Evolutionary conservation across 2,113 vertebrate genomes (phyloP).

Genomic region (Tragelaphus imberbis): DNA sequence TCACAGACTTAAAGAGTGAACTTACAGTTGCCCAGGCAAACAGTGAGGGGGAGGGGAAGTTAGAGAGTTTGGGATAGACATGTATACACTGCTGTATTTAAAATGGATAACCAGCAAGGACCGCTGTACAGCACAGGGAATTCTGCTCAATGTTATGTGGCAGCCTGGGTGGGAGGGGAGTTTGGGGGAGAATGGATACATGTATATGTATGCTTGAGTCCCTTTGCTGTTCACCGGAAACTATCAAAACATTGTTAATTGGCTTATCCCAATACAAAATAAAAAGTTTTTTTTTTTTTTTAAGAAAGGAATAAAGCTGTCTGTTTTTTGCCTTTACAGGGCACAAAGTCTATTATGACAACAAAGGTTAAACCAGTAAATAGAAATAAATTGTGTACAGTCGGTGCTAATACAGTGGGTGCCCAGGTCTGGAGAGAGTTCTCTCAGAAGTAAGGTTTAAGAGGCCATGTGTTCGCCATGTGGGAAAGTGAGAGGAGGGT

Average conservation of each 20-base stretch:
- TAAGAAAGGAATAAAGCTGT: background rate
- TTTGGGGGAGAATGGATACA: background rate
- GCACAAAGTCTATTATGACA: background rate
- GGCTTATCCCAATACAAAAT: background rate
- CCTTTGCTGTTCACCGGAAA: background rate
- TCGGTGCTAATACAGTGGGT: background rate
- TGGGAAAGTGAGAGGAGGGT: background rate
- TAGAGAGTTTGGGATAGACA: background rate
- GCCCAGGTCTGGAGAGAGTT: background rate
- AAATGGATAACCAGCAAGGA: background rate
- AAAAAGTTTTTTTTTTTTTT: background rate
- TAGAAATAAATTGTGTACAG: background rate
- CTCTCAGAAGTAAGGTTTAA: background rate
- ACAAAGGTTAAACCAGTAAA: background rate
- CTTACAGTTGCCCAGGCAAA: background rate
- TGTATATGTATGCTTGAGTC: background rate
- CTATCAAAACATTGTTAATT: background rate
- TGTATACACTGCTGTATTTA: background rate
- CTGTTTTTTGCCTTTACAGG: background rate
- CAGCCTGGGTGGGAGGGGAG: background rate
- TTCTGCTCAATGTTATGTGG: background rate
- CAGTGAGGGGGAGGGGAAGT: background rate
- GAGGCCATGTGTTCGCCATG: rapidly evolving
- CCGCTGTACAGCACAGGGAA: background rate
- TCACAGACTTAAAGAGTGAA: background rate